phyloP scores from a whole-genome alignment of 2,113 vertebrate species.

The Lepisosteus oculatus region DNA sequence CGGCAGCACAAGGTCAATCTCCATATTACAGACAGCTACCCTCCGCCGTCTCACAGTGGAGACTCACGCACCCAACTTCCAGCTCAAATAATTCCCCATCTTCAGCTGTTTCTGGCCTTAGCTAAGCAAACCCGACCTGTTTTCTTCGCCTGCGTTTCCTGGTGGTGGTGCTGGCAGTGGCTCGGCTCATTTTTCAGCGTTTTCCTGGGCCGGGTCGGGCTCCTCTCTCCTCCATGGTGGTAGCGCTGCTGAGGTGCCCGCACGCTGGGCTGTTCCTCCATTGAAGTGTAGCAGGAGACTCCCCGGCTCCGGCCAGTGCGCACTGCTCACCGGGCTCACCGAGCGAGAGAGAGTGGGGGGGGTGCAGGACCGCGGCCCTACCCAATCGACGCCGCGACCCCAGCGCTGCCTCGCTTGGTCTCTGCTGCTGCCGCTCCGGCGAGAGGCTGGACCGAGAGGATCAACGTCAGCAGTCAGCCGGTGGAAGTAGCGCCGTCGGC shows the following conservation, averaged over 20 bases:
- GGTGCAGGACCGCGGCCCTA: no score
- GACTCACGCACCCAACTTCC: constrained; percentile 4
- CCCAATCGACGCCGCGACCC: no score
- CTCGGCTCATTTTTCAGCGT: constrained; percentile 62
- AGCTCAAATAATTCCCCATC: neutral
- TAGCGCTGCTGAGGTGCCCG: constrained; percentile 56
- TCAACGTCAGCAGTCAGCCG: no score
- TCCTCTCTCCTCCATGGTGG: constrained; percentile 51
- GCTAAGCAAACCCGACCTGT: constrained; percentile 55
- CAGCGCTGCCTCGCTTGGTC: no score
- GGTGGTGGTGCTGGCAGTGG: constrained; percentile 59
- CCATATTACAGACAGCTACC: constrained; percentile 19
- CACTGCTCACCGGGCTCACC: constrained; percentile 32
- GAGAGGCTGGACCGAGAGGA: no score
- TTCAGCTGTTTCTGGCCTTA: neutral
- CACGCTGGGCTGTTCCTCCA: constrained; percentile 67
- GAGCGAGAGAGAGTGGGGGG: constrained; percentile 8
- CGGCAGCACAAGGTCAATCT: constrained; percentile 51
- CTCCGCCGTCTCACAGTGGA: neutral
- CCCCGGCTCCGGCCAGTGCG: constrained; percentile 41
- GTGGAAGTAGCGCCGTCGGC: no score
- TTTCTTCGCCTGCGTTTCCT: constrained; percentile 73
- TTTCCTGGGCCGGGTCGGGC: constrained; percentile 34
- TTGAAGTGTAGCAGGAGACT: constrained; percentile 52
- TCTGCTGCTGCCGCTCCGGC: no score